Conservation (phyloP, 2,797 vertebrate species). For the Enteromius paludinosus region DNA sequence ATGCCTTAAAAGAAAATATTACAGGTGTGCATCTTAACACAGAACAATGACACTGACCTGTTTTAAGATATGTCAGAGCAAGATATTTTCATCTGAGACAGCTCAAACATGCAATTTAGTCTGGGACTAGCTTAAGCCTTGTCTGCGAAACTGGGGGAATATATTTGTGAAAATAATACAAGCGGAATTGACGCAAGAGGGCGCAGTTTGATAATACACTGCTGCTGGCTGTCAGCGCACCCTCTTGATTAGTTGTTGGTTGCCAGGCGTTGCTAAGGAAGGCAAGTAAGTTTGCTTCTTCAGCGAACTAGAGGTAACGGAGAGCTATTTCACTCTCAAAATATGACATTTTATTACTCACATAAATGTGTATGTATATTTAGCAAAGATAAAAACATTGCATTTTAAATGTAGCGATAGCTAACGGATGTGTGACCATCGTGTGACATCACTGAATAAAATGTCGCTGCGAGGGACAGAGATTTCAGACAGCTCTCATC, state of each 20-base stretch:
- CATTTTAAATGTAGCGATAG: background rate
- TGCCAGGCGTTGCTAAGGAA: constrained; percentile 53
- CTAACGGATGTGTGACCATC: background rate
- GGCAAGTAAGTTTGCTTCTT: constrained; percentile 41
- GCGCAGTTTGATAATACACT: constrained; percentile 1
- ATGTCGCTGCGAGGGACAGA: background rate
- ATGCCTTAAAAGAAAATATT: no score
- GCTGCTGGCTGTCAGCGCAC: no score
- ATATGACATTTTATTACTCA: background rate
- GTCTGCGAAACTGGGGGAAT: no score
- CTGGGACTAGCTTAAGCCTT: no score
- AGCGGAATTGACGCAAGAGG: background rate
- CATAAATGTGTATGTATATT: background rate
- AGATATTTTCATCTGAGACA: no score
- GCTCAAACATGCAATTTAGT: no score
- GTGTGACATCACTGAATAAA: background rate
- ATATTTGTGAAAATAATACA: background rate
- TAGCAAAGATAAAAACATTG: background rate
- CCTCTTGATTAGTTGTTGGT: constrained; percentile 25
- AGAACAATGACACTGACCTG: no score
- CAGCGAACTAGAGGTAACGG: constrained; percentile 8
- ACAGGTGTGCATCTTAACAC: no score
- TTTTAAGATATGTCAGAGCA: no score
- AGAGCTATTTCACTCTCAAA: background rate
- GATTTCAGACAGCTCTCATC: background rate